phyloP scores from a whole-genome alignment of 1,140 invertebrate species.

The Palaemon carinicauda region DNA sequence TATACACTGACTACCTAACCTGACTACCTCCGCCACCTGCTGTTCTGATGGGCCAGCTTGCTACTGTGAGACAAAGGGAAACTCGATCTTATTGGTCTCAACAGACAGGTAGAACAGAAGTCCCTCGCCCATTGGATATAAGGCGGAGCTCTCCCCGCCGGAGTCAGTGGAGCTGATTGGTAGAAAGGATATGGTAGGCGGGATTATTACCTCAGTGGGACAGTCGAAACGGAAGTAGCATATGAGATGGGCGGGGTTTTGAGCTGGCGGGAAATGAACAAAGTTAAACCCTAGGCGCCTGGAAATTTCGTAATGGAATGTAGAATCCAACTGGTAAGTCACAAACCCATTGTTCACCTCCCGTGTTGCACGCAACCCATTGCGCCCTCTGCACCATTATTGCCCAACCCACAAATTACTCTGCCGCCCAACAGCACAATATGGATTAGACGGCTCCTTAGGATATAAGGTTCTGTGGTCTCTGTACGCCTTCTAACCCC shows the following conservation, averaged over 20 bases:
- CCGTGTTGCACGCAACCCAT: neutral
- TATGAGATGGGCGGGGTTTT: constrained; percentile 6
- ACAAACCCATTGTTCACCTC: too few species aligned
- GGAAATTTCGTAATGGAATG: neutral
- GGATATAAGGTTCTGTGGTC: too few species aligned
- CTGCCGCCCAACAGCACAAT: too few species aligned
- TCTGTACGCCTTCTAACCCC: too few species aligned
- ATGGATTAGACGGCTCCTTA: too few species aligned
- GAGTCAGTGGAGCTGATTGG: constrained; percentile 12
- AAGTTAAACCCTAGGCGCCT: constrained; percentile 29
- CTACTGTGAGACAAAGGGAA: constrained; percentile 31
- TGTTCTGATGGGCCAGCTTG: constrained; percentile 36
- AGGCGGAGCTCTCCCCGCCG: constrained; percentile 16
- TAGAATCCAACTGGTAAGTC: neutral
- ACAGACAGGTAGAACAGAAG: constrained; percentile 34
- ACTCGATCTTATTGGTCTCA: constrained; percentile 44
- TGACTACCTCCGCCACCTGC: constrained; percentile 59
- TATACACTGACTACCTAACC: constrained; percentile 59
- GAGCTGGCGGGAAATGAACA: constrained; percentile 46
- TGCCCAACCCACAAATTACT: too few species aligned
- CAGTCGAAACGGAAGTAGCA: constrained; percentile 33
- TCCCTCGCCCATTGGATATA: constrained; percentile 21
- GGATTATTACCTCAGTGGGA: neutral
- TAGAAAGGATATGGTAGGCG: neutral
- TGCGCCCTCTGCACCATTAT: too few species aligned